Percentiles rank a stretch among this genome's conserved stretches.
These are phyloP conservation scores for Globia sparganii DNA, from an alignment of 2,888 invertebrate genomes.

Conservation along the genomic window DNA sequence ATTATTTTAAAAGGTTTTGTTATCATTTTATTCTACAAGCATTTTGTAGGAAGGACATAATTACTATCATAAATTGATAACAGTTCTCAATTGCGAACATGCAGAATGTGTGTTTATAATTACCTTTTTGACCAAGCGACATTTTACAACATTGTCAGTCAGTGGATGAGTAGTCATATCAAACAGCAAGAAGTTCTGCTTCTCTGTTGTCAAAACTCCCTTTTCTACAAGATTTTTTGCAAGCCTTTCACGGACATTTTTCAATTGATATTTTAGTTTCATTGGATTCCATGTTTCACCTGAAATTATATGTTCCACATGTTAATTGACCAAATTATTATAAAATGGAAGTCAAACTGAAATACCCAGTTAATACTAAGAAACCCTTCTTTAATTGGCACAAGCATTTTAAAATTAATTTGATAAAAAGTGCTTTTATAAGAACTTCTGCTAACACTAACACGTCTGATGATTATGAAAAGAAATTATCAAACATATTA, in stretches of 20 bases:
- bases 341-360: background rate
- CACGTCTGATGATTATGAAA: background rate
- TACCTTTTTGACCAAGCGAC: slow-evolving; percentile 98
- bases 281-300: slow-evolving; percentile 99
- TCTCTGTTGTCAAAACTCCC: slow-evolving; percentile 99
- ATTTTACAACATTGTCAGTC: slow-evolving; percentile 98
- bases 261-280: slow-evolving; percentile 98
- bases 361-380: background rate
- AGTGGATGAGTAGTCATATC: slow-evolving; percentile 99
- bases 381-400: background rate
- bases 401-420: background rate
- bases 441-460: background rate
- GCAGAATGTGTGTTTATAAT: slow-evolving; percentile 33
- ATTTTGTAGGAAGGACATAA: slow-evolving; percentile 32
- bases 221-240: slow-evolving; percentile 99
- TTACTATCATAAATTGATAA: slow-evolving; percentile 51
- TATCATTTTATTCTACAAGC: slow-evolving; percentile 32
- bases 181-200: slow-evolving; percentile 99
- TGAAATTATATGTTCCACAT: slow-evolving; percentile 77
- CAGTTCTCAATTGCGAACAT: slow-evolving; percentile 5
- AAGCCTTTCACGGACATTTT: slow-evolving; percentile 99
- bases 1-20: slow-evolving; percentile 50
- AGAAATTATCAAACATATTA: background rate
- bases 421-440: background rate
- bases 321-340: slow-evolving; percentile 3